These are phyloP conservation scores for Neodiprion pinetum DNA, from an alignment of 1,140 invertebrate genomes.

Conservation along the genomic window DNA sequence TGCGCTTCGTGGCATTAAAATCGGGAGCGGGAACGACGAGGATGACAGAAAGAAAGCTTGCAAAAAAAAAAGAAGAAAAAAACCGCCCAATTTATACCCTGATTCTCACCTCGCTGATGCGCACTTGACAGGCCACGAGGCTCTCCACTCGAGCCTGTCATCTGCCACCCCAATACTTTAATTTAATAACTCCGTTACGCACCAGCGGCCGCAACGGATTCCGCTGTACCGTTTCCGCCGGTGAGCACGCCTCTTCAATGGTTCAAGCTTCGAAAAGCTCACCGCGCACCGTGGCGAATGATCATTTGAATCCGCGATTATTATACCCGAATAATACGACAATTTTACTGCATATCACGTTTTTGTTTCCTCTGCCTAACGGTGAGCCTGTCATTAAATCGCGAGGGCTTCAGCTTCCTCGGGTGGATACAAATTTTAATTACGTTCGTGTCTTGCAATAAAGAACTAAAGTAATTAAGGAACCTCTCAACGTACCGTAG, in stretches of 20 bases:
- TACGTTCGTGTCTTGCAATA: conserved; percentile 2
- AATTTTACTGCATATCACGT: no score
- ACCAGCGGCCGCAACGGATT: no score
- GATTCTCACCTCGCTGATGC: background rate
- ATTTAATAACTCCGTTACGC: background rate
- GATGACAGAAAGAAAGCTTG: background rate
- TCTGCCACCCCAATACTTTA: conserved; percentile 7
- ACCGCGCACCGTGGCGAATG: no score
- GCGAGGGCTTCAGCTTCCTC: background rate
- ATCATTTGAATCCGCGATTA: no score
- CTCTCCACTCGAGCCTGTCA: conserved; percentile 1
- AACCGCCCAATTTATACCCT: background rate
- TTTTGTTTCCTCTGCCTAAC: background rate
- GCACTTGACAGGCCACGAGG: conserved; percentile 1
- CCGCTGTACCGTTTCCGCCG: no score
- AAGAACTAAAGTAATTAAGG: conserved; percentile 2
- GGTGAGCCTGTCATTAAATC: background rate
- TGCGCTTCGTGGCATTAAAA: background rate
- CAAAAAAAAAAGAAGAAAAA: background rate
- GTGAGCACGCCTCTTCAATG: no score
- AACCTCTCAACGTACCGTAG: background rate
- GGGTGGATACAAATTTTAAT: conserved; percentile 1
- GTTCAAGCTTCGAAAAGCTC: no score
- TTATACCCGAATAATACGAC: no score
- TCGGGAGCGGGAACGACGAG: background rate